phyloP scores from a whole-genome alignment of 2,888 invertebrate genomes.

The Linnaemya tessellans region DNA sequence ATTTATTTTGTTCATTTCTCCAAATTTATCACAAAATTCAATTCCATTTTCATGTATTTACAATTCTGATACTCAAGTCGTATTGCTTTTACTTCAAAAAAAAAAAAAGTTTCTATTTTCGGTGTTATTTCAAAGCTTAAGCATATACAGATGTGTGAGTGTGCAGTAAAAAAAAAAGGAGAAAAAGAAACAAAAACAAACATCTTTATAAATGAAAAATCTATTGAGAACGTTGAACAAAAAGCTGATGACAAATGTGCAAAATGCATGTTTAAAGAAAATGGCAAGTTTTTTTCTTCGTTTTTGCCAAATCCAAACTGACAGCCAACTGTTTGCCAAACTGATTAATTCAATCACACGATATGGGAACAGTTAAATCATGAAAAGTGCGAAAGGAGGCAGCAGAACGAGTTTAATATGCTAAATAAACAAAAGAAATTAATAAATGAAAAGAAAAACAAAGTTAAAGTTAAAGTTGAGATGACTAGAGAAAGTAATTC shows the following conservation, averaged over 20 bases:
- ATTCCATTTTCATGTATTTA: conserved; percentile 49
- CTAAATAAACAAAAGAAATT: too few species aligned
- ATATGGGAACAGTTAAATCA: conserved; percentile 22
- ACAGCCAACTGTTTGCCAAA: conserved; percentile 45
- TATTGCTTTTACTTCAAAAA: neutral
- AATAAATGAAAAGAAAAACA: neutral
- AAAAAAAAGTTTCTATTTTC: neutral
- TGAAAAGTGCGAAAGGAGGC: neutral
- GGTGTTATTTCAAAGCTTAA: neutral
- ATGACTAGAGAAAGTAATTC: neutral
- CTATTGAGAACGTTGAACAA: conserved; percentile 34
- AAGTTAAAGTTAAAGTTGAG: neutral
- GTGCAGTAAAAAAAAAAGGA: neutral
- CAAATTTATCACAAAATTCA: conserved; percentile 39
- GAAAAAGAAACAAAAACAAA: conserved; percentile 5
- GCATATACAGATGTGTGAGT: conserved; percentile 35
- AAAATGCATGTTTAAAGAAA: conserved; percentile 55
- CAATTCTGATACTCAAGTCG: conserved; percentile 37
- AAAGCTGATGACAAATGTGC: conserved; percentile 47
- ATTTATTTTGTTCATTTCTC: conserved; percentile 35
- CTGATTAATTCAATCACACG: conserved; percentile 52
- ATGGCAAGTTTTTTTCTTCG: conserved; percentile 20
- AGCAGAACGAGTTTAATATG: too few species aligned
- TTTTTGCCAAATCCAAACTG: neutral
- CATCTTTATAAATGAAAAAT: conserved; percentile 40